Evolutionary conservation across 2,888 invertebrate species (phyloP).

Genomic region (Drosophila nr. medialis): DNA sequence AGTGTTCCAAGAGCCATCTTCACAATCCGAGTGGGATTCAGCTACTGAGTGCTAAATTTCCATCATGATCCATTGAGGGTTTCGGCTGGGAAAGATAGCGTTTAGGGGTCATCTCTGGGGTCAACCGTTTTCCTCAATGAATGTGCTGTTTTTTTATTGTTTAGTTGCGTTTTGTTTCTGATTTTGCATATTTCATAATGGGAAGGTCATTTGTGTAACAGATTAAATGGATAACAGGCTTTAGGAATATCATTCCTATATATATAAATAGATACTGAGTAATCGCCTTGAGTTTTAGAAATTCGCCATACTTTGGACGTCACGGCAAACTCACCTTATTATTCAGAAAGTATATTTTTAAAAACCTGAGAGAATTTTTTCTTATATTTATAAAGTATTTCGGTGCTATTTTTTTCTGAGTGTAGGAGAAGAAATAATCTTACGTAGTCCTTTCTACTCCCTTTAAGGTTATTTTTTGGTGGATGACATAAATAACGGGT

Average conservation of each 20-base stretch:
- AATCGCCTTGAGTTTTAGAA: neutral
- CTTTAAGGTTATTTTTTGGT: no score
- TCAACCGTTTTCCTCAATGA: slow-evolving; percentile 42
- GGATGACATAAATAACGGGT: no score
- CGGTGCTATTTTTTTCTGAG: no score
- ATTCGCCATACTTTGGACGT: neutral
- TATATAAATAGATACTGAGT: neutral
- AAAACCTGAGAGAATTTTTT: neutral
- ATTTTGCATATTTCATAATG: neutral
- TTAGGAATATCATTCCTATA: neutral
- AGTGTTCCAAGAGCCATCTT: slow-evolving; percentile 46
- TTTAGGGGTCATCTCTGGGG: slow-evolving; percentile 32
- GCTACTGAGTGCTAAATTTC: slow-evolving; percentile 12
- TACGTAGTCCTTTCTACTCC: no score
- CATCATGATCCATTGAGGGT: neutral
- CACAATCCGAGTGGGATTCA: neutral
- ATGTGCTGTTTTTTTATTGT: slow-evolving; percentile 12
- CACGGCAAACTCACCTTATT: neutral
- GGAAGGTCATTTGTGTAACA: neutral
- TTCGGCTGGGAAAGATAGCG: slow-evolving; percentile 15
- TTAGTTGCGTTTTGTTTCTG: neutral
- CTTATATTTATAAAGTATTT: no score
- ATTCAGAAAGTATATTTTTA: neutral
- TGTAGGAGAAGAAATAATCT: no score
- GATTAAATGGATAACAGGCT: neutral